Percentiles rank a stretch among this genome's conserved stretches.
Conservation (phyloP, 2,797 vertebrate genomes). For the Amniataba percoides region DNA sequence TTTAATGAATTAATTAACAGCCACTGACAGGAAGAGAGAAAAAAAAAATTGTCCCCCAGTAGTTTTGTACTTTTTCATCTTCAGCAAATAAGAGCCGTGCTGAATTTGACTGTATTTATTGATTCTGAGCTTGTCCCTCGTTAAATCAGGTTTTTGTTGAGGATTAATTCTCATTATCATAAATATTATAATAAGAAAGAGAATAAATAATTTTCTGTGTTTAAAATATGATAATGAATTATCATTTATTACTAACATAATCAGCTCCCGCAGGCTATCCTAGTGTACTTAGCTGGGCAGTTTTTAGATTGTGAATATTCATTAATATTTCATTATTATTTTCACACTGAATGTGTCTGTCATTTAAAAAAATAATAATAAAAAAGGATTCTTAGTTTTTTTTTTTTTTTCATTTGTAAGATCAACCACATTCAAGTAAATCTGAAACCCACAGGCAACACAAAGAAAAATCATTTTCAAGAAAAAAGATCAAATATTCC, state of each 20-base stretch:
- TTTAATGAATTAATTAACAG: constrained; percentile 76
- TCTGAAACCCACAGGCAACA: neutral
- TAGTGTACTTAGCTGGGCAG: neutral
- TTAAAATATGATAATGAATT: constrained; percentile 56
- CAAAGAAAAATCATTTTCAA: neutral
- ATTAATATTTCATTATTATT: constrained; percentile 23
- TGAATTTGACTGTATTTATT: constrained; percentile 58
- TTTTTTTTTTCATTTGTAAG: neutral
- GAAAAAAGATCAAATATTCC: neutral
- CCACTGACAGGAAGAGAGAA: constrained; percentile 46
- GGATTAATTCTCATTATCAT: constrained; percentile 60
- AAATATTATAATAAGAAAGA: constrained; percentile 48
- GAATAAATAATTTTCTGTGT: constrained; percentile 50
- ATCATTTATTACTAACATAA: constrained; percentile 52
- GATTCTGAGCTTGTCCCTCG: constrained; percentile 61
- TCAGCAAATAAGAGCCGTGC: constrained; percentile 51
- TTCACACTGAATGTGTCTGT: neutral
- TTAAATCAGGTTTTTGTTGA: constrained; percentile 59
- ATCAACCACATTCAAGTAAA: neutral
- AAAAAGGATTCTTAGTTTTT: neutral
- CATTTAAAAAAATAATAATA: neutral
- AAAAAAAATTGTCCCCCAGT: constrained; percentile 19
- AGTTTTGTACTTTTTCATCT: constrained; percentile 48
- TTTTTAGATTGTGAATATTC: constrained; percentile 29
- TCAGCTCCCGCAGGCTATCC: constrained; percentile 38